Conservation (phyloP, 2,113 vertebrate species). For the Thomomys bottae region DNA sequence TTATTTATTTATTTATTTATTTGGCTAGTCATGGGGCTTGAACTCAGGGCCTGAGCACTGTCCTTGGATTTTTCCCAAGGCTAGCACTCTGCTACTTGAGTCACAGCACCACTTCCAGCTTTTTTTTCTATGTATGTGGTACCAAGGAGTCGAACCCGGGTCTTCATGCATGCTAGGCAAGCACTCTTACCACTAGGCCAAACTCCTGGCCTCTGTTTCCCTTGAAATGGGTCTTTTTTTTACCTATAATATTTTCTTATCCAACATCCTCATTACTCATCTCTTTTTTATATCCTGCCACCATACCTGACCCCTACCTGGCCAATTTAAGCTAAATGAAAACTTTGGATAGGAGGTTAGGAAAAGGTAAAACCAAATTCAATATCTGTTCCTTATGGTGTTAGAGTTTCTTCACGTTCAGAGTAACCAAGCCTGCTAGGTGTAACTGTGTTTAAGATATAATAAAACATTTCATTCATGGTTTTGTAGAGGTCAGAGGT, state of each 20-base stretch:
- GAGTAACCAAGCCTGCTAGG: background rate
- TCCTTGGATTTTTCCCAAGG: too few relatives aligned
- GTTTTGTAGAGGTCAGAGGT: background rate
- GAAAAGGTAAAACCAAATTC: background rate
- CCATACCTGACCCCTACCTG: too few relatives aligned
- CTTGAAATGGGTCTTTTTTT: constrained; percentile 53
- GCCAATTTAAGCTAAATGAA: constrained; percentile 5
- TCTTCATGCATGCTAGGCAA: too few relatives aligned
- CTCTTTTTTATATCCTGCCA: background rate
- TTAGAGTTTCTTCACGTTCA: background rate
- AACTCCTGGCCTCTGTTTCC: constrained; percentile 50
- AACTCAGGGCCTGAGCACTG: too few relatives aligned
- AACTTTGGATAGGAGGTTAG: background rate
- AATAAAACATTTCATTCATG: background rate
- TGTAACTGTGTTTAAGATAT: background rate
- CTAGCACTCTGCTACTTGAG: too few relatives aligned
- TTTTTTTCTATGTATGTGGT: too few relatives aligned
- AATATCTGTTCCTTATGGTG: background rate
- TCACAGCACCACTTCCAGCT: too few relatives aligned
- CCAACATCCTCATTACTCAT: background rate
- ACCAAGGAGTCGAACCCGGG: too few relatives aligned
- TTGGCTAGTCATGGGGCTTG: too few relatives aligned
- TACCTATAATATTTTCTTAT: background rate
- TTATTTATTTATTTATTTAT: too few relatives aligned
- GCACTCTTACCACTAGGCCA: too few relatives aligned